Conservation (phyloP, 2,797 vertebrate genomes). For the Channallabes apus region DNA sequence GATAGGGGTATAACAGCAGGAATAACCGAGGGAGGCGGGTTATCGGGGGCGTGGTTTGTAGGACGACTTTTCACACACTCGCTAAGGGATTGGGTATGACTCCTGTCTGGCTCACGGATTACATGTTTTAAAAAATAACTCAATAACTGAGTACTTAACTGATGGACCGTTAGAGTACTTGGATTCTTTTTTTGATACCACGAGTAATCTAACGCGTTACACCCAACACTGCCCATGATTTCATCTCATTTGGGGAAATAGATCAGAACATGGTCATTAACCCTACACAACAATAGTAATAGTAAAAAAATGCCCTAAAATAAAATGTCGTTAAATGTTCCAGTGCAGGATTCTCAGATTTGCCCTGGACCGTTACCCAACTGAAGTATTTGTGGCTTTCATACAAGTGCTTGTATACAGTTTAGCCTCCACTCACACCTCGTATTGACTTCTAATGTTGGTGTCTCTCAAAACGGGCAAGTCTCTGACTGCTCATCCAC, state of each 20-base stretch:
- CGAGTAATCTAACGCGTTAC: too few species aligned
- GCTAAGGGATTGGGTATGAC: too few species aligned
- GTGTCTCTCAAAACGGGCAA: not conserved
- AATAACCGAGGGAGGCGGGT: too few species aligned
- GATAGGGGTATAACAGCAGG: too few species aligned
- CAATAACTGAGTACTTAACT: too few species aligned
- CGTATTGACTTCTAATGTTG: slow-evolving; percentile 60
- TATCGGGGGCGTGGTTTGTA: too few species aligned
- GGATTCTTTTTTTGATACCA: too few species aligned
- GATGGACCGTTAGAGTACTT: too few species aligned
- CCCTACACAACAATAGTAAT: not conserved
- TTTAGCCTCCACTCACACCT: slow-evolving; percentile 71
- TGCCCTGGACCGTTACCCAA: slow-evolving; percentile 45
- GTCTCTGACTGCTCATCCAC: not conserved
- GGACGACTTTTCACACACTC: too few species aligned
- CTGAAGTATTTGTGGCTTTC: slow-evolving; percentile 70
- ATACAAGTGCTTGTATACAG: slow-evolving; percentile 67
- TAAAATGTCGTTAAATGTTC: not conserved
- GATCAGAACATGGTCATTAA: not conserved
- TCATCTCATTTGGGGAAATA: not conserved
- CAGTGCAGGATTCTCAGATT: too few species aligned
- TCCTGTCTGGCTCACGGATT: too few species aligned
- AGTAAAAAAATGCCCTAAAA: not conserved
- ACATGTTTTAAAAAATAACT: too few species aligned
- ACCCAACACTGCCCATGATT: not conserved